Percentiles rank a stretch among this genome's conserved stretches.
These are phyloP conservation scores for Boulengeromyrus knoepffleri DNA, from an alignment of 2,113 vertebrate species.

Conservation along the genomic window DNA sequence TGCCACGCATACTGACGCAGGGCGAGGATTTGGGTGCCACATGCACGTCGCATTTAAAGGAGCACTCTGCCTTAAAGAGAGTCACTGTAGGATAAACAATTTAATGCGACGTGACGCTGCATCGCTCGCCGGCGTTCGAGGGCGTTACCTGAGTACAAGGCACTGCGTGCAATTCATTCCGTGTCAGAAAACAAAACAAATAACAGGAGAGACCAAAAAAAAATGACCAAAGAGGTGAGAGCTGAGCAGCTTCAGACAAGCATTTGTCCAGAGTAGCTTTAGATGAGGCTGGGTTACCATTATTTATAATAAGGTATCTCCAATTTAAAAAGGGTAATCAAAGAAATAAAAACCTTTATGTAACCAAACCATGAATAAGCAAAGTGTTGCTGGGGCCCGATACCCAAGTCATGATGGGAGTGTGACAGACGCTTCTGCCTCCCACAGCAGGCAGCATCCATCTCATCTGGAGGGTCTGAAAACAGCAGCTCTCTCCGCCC, in stretches of 20 bases:
- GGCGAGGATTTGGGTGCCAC: not conserved
- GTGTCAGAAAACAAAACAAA: not conserved
- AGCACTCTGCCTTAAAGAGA: not conserved
- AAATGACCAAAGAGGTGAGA: not conserved
- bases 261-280: not conserved
- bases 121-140: not conserved
- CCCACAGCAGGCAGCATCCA: not conserved
- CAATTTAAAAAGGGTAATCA: not conserved
- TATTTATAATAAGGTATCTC: not conserved
- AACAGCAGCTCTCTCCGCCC: not conserved
- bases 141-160: not conserved
- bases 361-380: not conserved
- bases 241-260: not conserved
- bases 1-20: slow-evolving; percentile 42
- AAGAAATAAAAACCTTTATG: not conserved
- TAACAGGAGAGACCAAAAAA: not conserved
- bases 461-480: not conserved
- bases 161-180: not conserved
- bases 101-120: not conserved
- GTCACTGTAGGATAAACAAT: not conserved
- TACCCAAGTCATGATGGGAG: not conserved
- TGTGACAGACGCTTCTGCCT: not conserved
- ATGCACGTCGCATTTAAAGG: not conserved
- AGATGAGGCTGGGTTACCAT: not conserved
- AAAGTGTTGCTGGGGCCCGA: not conserved